These are phyloP conservation scores for Holotrichia oblita DNA, from an alignment of 1,140 invertebrate genomes.

Conservation along the genomic window DNA sequence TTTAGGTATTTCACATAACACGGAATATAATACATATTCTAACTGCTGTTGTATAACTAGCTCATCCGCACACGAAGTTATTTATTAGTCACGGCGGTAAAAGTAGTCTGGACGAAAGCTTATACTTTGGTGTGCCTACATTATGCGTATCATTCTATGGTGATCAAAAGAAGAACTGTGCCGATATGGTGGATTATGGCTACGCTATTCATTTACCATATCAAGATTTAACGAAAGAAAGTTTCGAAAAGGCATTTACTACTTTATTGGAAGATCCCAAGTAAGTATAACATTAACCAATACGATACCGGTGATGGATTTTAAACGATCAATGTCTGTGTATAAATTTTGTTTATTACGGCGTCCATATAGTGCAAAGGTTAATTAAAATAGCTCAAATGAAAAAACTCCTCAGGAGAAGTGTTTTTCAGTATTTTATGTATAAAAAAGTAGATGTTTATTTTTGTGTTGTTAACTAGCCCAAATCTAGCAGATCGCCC, in stretches of 20 bases:
- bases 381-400: background rate
- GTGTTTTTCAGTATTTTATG: too few species aligned
- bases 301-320: background rate
- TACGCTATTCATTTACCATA: background rate
- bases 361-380: background rate
- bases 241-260: background rate
- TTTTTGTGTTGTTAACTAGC: too few species aligned
- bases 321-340: background rate
- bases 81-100: conserved; percentile 3
- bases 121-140: background rate
- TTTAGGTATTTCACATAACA: conserved; percentile 12
- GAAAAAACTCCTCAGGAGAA: too few species aligned
- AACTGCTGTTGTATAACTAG: background rate
- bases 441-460: too few species aligned
- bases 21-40: background rate
- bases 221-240: background rate
- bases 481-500: too few species aligned
- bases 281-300: background rate
- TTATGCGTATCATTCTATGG: conserved; percentile 4
- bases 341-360: too few species aligned
- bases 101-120: background rate
- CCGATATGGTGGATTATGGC: background rate
- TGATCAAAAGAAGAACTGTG: conserved; percentile 14
- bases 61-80: background rate
- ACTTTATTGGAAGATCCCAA: background rate